Evolutionary conservation across 2,797 vertebrate species (phyloP), one percentile per base, ranked within the genome.

Genomic region (Molossus molossus): DNA sequence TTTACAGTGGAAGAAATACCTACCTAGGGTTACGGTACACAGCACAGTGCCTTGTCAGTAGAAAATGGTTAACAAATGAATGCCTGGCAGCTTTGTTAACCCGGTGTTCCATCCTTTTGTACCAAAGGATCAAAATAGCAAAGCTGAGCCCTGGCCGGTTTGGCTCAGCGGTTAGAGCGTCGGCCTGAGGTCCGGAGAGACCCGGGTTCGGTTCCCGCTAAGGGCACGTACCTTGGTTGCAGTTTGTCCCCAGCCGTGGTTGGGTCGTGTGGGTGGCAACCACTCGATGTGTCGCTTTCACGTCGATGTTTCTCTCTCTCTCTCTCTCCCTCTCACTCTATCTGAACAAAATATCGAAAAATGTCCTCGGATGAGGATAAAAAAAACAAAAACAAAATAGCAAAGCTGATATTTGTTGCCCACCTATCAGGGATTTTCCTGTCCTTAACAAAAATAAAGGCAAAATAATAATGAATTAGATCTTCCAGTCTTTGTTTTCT

Each of bases 31-130:
- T 58, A 94, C 88, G 92, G 94, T 97, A 97, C 88, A 94, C 69
- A 95, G 95, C 97, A 97, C 96, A 97, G 96, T 96, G 92, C 95
- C 91, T 91, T 94, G 55, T 90, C n/a, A 10, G 87, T 65, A 96
- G 60, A 94, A 86, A 92, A 77, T 37, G 33, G 55, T 97, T 87
- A 94, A 55, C 55, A 95, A 96, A 95, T 67, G 37, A 81, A 62
- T 21, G 50, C 60, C 83, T 53, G 91, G 80, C 90, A 96, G 73
- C 48, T 96, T 86, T 92, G 65, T 87, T 70, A 96, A 85, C 86
- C 92, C 96, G 86, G 37, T 93, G 81, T 87, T 96, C 83, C 92
- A 92, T 67, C 58, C 79, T 94, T 95, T 86, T 94, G 88, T 87
- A 94, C 86, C 81, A 97, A 93, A 91, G n/a, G 25, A 94, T 85